phyloP scores from a whole-genome alignment of 2,113 vertebrate species.

The Hystrix brachyura region DNA sequence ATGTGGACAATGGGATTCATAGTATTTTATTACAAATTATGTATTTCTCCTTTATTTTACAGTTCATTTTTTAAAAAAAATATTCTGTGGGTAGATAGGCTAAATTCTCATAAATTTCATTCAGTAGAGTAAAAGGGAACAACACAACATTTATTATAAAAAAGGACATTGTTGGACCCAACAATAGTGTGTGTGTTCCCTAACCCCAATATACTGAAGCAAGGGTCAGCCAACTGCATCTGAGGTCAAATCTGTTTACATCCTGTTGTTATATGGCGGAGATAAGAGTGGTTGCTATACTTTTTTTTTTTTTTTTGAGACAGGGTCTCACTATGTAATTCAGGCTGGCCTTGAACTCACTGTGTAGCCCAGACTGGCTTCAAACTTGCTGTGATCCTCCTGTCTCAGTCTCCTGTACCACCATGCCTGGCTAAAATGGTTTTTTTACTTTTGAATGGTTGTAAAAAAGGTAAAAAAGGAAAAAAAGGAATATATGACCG shows the following conservation, averaged over 20 bases:
- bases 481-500: neutral
- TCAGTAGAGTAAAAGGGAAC: neutral
- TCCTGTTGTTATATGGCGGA: neutral
- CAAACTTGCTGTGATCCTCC: neutral
- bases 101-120: neutral
- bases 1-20: neutral
- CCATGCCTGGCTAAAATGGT: neutral
- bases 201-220: neutral
- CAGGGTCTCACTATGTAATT: neutral
- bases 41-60: neutral
- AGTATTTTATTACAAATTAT: neutral
- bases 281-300: neutral
- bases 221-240: neutral
- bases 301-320: neutral
- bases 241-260: neutral
- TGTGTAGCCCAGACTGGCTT: neutral
- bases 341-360: neutral
- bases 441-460: neutral
- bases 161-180: neutral
- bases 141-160: neutral
- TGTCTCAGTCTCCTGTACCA: neutral
- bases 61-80: neutral
- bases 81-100: too few relatives aligned
- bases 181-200: neutral
- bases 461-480: neutral